Conservation (phyloP, 2,113 vertebrate genomes). For the Seriola aureovittata region DNA sequence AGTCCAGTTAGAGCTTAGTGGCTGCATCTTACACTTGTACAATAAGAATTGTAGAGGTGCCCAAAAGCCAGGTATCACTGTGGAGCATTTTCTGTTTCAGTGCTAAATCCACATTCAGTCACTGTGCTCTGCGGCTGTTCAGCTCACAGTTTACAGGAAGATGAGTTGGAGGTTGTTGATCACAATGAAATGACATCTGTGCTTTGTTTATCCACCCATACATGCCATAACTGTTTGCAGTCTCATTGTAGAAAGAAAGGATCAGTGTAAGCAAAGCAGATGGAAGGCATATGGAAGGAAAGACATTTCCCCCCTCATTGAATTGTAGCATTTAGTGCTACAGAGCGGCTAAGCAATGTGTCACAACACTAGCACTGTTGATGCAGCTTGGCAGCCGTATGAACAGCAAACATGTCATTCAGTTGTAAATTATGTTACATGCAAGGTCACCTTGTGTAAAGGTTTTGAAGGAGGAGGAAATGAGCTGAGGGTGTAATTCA, state of each 20-base stretch:
- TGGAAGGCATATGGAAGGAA: constrained; percentile 57
- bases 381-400: constrained; percentile 58
- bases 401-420: constrained; percentile 77
- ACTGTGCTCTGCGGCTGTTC: neutral
- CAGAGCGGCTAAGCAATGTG: constrained; percentile 51
- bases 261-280: constrained; percentile 60
- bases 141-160: constrained; percentile 38
- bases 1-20: constrained; percentile 22
- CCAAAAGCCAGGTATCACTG: constrained; percentile 14
- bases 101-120: constrained; percentile 8
- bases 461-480: constrained; percentile 71
- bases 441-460: constrained; percentile 81
- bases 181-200: constrained; percentile 55
- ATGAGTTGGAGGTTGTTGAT: constrained; percentile 49
- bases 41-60: constrained; percentile 14
- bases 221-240: constrained; percentile 37
- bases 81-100: neutral
- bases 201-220: constrained; percentile 60
- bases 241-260: constrained; percentile 52
- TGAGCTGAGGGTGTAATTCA: constrained; percentile 72
- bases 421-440: constrained; percentile 72
- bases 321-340: constrained; percentile 56
- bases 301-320: constrained; percentile 43
- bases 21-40: constrained; percentile 18
- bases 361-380: constrained; percentile 53